Conservation (phyloP, 2,797 vertebrate species). For the Poecilia velifera region DNA sequence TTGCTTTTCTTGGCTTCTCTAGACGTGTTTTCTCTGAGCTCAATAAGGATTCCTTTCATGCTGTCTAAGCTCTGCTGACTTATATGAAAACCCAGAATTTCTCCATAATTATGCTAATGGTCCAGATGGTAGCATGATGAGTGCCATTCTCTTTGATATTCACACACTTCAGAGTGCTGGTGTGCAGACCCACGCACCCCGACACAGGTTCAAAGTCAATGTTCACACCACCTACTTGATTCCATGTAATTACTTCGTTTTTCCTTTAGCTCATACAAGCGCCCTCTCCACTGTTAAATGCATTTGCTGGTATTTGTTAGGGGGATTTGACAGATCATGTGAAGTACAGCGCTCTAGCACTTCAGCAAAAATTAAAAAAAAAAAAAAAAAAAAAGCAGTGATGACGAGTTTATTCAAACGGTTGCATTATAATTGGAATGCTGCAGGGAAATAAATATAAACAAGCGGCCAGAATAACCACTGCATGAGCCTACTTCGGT, state of each 20-base stretch:
- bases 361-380: conserved; percentile 9
- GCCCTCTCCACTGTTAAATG: conserved; percentile 48
- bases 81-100: conserved; percentile 66
- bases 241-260: conserved; percentile 53
- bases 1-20: conserved; percentile 29
- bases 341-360: conserved; percentile 33
- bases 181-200: conserved; percentile 65
- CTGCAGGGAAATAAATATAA: conserved; percentile 15
- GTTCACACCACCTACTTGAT: conserved; percentile 63
- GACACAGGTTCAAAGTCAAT: conserved; percentile 63
- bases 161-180: conserved; percentile 65
- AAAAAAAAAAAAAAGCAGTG: neutral
- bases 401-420: conserved; percentile 31
- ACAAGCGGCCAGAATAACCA: neutral
- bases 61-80: conserved; percentile 72
- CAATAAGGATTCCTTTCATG: conserved; percentile 76
- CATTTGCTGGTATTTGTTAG: conserved; percentile 44
- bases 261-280: conserved; percentile 44
- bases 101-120: conserved; percentile 82
- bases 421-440: conserved; percentile 11
- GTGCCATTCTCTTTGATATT: conserved; percentile 75
- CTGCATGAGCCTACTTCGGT: neutral
- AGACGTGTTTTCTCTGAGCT: conserved; percentile 56
- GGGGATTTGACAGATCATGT: conserved; percentile 39
- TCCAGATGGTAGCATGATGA: conserved; percentile 81